Conservation (phyloP, 1,140 invertebrate species). For the Zaprionus ornatus region DNA sequence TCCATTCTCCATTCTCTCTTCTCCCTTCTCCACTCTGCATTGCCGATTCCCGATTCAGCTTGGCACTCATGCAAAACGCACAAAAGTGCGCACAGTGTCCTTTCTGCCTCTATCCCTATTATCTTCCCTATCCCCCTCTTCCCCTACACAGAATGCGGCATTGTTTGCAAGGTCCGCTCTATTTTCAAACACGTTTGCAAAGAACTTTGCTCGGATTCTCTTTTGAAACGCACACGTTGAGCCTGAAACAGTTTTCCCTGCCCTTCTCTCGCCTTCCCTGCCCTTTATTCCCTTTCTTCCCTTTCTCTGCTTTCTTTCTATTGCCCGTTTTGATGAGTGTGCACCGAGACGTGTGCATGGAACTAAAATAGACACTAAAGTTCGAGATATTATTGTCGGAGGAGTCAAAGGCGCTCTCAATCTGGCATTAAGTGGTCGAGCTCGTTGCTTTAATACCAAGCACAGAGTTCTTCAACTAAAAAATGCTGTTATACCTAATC, state of each 20-base stretch:
- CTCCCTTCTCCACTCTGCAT: neutral
- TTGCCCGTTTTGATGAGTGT: conserved; percentile 17
- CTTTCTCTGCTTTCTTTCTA: neutral
- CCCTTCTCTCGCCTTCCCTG: neutral
- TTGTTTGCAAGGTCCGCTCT: conserved; percentile 42
- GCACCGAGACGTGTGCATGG: conserved; percentile 24
- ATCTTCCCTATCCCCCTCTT: neutral
- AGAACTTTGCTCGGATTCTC: conserved; percentile 42
- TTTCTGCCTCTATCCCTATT: conserved; percentile 7
- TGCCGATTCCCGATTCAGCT: neutral
- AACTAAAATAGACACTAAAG: conserved; percentile 24
- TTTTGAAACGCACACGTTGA: conserved; percentile 43
- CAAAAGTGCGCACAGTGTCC: conserved; percentile 46
- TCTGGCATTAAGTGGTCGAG: conserved; percentile 22
- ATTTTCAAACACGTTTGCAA: conserved; percentile 53
- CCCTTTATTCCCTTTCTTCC: neutral
- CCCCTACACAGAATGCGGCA: conserved; percentile 29
- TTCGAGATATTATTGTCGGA: conserved; percentile 14
- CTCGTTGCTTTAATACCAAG: neutral
- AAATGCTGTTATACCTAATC: neutral
- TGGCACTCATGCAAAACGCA: conserved; percentile 51
- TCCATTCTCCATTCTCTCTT: conserved; percentile 27
- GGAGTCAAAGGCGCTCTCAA: neutral
- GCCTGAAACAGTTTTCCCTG: conserved; percentile 20
- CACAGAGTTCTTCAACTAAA: neutral